These are phyloP conservation scores for Amphimallon solstitiale DNA, from an alignment of 2,888 invertebrate species.

Conservation along the genomic window DNA sequence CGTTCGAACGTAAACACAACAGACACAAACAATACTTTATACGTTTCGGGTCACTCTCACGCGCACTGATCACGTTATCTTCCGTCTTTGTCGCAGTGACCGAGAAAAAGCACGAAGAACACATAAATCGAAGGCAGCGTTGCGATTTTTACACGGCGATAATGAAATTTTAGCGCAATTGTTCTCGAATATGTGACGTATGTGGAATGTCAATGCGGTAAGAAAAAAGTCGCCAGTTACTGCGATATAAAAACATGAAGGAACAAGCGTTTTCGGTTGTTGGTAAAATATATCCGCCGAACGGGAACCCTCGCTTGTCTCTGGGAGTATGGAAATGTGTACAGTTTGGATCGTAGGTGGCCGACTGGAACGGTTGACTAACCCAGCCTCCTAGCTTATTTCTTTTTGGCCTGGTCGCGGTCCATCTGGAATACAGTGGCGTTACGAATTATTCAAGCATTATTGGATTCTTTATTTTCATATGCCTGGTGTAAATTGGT, in stretches of 20 bases:
- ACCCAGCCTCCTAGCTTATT: constrained; percentile 55
- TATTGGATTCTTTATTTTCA: not conserved
- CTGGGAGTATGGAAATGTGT: constrained; percentile 36
- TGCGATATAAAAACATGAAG: not conserved
- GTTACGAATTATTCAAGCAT: constrained; percentile 37
- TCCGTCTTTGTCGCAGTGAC: constrained; percentile 1
- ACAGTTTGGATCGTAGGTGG: constrained; percentile 52
- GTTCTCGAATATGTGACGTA: not conserved
- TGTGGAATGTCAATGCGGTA: not conserved
- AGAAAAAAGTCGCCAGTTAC: not conserved
- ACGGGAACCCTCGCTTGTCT: constrained; percentile 6
- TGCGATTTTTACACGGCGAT: constrained; percentile 15
- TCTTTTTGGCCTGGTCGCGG: constrained; percentile 53
- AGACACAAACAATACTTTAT: constrained; percentile 15
- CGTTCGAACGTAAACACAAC: not conserved
- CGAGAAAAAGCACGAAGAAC: not conserved
- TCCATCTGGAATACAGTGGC: constrained; percentile 58
- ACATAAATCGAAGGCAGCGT: constrained; percentile 8
- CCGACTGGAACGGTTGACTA: constrained; percentile 55
- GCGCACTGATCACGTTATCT: constrained; percentile 8
- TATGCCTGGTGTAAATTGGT: not conserved
- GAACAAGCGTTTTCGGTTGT: too few species aligned
- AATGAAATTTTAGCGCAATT: not conserved
- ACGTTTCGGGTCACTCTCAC: constrained; percentile 12
- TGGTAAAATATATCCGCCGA: too few species aligned